Base-by-base conservation (phyloP, 2,797 vertebrate species). In the Miichthys miiuy region DNA sequence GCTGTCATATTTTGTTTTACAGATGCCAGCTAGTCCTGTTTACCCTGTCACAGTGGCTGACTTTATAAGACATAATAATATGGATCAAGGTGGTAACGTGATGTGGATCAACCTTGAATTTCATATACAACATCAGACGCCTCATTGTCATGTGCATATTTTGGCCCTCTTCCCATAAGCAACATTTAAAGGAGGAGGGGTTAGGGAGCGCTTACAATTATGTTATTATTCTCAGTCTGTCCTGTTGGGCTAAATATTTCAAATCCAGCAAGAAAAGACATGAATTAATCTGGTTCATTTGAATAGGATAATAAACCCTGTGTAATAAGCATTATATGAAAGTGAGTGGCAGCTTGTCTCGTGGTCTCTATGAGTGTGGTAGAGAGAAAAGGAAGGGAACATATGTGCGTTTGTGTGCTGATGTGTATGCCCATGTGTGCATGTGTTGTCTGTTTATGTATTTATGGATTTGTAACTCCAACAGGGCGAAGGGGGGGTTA, bases 241-340 rank as follows among this genome's bases (percentile, higher is more conserved):
- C 86, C 82, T 82, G 72, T 89, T 81, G 74, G 84, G 75, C 86
- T 92, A 89, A 93, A 92, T 77, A 88, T 83, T 88, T 81, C 78
- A 90, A 89, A 91, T 92, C 89, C 87, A 79, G 75, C 54, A 38
- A 62, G 62, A 85, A 81, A 87, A 88, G 84, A 90, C 68, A 56
- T 77, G 48, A 90, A 92, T 91, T 89, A 91, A 91, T 92, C 80
- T 81, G 85, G 79, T 88, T 90, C 57, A 82, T 78, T 88, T 89
- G 60, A 92, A 91, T 85, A 68, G 85, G 79, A 92, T 88, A 81
- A 87, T 88, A 85, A 91, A 91, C 56, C 77, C 61, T 68, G 69
- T 69, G 83, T 88, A 90, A 91, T 80, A 82, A 82, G 80, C 66
- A 84, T 92, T 87, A 85, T 79, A 83, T 74, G 42, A 47, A 46